Evolutionary conservation across 2,797 vertebrate genomes (phyloP), one percentile per base, ranked within the genome.

Genomic region (Lerista edwardsae): DNA sequence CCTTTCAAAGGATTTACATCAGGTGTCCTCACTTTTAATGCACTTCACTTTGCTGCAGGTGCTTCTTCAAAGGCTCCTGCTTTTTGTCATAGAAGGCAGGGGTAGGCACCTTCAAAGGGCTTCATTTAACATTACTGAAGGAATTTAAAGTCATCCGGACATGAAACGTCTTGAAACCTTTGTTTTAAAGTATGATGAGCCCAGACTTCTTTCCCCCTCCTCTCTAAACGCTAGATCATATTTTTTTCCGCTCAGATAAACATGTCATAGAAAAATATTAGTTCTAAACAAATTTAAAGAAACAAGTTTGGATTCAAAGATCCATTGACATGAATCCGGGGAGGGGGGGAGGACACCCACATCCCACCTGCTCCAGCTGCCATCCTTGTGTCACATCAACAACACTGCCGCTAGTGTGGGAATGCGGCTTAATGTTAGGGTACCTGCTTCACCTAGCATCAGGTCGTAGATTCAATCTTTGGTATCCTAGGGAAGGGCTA

Each of bases 1-100:
- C 74, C 57, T 36, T 85, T 93, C 87, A 90, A 94, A 85, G 84
- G 47, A 31, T 76, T 81, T 69, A 79, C 85, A 77, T 76, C 86
- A 85, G 25, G 68, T 86, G 65, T 57, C 67, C 78, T 91, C 51
- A 29, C 76, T 90, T 93, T 79, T 73, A 84, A 85, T 90, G 68
- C 79, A 67, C 83, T 84, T 84, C 82, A 39, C 44, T 91, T 93
- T 83, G 78, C 89, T 92, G 78, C 41, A 87, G 84, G 72, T 90
- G 69, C 19, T 86, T 84, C 72, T 90, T 93, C 86, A 91, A 85
- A 84, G 75, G 27, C 75, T 65, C 75, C 44, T 27, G 62, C 29
- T 72, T 75, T 79, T 67, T 77, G 68, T 85, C 85, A 74, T 74
- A 81, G 47, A 59, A 77, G 19, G 62, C 27, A 84, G 73, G 31